Base-by-base conservation (phyloP, 2,797 vertebrate species). In the Rhynchonycteris naso region DNA sequence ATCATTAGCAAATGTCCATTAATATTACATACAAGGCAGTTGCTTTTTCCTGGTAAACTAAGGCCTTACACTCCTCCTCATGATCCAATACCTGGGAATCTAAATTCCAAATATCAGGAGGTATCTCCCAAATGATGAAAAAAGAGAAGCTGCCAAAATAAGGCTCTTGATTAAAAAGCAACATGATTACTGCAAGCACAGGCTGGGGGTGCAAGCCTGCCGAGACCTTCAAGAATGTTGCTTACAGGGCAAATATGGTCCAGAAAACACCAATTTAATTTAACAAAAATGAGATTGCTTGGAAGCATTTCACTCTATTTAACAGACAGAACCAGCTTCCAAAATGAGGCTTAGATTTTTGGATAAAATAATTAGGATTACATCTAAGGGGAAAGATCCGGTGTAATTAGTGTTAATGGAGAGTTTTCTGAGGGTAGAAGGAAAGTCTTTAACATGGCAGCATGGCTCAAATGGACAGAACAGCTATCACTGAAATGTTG, bases 161-260 rank as follows among this genome's bases (percentile, higher is more conserved):
- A 97, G 91, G 88, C 93, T 76, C 92, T 97, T 96, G 92, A 97
- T 98, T 98, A 98, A 97, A 95, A 98, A 97, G 38, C 94, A 97
- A 96, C 94, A 90, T 92, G 50, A 96, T 97, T 87, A 59, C 88
- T 92, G 82, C 79, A 94, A 86, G 26, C 56, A 69, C 74, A 24
- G 24, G 76, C 87, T 94, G 43, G 54, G 65, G 90, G 75, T 63
- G 28, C 89, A 65, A 63, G 93, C 94, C 96, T 91, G 54, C 15
- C 0, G 16, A 94, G 52, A 88, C 96, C 84, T 97, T 91, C 7
- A 68, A 97, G 90, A 90, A 97, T 54, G 90, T 28, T 74, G 83
- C 82, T 96, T 85, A 85, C 1, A 89, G 14, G 52, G 96, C 97
- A 97, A 96, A 71, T 78, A 54, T 2, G 22, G 21, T 33, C 3